These are phyloP conservation scores for Anastrepha ludens DNA, from an alignment of 1,140 invertebrate species.

Conservation along the genomic window DNA sequence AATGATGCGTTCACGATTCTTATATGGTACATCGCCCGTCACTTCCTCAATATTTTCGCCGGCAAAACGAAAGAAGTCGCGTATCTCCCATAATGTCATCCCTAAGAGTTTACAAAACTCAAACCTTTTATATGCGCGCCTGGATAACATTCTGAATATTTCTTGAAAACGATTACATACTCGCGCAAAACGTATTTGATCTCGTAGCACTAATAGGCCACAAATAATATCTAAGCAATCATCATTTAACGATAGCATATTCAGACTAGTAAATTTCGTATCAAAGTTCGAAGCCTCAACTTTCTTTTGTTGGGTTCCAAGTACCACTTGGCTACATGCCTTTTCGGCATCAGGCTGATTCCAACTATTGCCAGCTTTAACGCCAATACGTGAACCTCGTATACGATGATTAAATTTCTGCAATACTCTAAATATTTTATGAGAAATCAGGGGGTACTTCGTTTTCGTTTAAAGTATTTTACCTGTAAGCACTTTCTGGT, in stretches of 20 bases:
- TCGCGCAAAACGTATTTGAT: conserved; percentile 45
- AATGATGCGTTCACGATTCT: conserved; percentile 56
- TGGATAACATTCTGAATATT: conserved; percentile 41
- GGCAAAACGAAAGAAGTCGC: conserved; percentile 63
- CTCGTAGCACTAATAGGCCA: not conserved
- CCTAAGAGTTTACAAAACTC: not conserved
- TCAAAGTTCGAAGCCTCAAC: not conserved
- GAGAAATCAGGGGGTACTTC: not conserved
- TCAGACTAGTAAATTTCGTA: not conserved
- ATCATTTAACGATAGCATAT: conserved; percentile 58
- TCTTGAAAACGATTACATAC: conserved; percentile 39
- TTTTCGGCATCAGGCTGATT: conserved; percentile 62
- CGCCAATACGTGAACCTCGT: conserved; percentile 55
- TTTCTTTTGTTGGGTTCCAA: not conserved
- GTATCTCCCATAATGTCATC: conserved; percentile 64
- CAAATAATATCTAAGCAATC: conserved; percentile 55
- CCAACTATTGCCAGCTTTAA: conserved; percentile 65
- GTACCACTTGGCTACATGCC: not conserved
- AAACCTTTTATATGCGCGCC: conserved; percentile 12
- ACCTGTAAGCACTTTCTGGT: conserved; percentile 62
- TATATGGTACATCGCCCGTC: conserved; percentile 55
- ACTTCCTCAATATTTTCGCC: conserved; percentile 58
- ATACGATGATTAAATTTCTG: not conserved
- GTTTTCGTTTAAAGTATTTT: not conserved
- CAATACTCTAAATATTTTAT: not conserved